Evolutionary conservation across 1,140 invertebrate species (phyloP), one percentile per base, ranked within the genome.

Genomic region (Portunus trituberculatus): DNA sequence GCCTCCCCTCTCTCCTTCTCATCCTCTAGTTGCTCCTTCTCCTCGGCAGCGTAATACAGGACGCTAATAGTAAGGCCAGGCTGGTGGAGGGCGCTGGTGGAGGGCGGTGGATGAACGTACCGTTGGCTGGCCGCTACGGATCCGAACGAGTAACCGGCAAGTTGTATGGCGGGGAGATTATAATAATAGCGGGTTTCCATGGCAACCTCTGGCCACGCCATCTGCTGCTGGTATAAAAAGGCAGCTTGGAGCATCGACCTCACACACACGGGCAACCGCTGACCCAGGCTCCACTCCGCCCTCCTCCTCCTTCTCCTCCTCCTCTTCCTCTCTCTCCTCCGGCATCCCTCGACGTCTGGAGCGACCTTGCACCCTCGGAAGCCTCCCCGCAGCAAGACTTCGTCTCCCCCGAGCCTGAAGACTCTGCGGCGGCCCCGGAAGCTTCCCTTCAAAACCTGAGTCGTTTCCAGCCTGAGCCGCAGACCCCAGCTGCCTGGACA

Each of bases 141-240:
- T 82, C 20, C 94, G 90, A 59, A 95, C 86, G 45, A 52, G 82
- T 92, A 92, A 84, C 88, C 59, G 88, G 94, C 90, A 76, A 95
- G 89, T 89, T 92, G 94, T 95, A 92, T 95, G 94, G 94, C 76
- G 94, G 93, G 89, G 89, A 91, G 88, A 92, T 95, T 95, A 92
- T 95, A 94, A 95, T 95, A 93, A 93, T 89, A 28, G 94, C 82
- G 67, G 48, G 94, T 95, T 95, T 91, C 82, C 94, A 95, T 95
- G 94, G 94, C 89, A 92, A 95, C 89, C 89, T 91, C 89, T 91
- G 59, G 94, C 94, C 89, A 95, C 89, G 94, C 94, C 91, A 89
- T 32, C 59, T 39, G 45, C 39, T 92, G 46, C 39, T 48, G 25
- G 93, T 88, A 88, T 88, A 88, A 93, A 95, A 94, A 95, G 39